Base-by-base conservation (phyloP, 2,888 invertebrate genomes). In the Diarsia brunnea region DNA sequence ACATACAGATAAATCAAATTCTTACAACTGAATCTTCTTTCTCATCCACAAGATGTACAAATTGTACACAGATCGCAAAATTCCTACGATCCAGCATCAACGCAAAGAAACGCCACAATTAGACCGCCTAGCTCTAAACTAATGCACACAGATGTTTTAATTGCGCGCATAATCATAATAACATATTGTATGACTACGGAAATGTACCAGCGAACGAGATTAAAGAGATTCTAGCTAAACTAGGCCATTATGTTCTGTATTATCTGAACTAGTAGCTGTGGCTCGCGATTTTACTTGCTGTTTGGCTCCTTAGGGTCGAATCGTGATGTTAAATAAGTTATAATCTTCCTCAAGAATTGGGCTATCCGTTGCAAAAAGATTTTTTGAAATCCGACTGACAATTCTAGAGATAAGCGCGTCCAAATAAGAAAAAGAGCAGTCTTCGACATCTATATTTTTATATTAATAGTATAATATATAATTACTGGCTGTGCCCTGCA, bases 61-160 rank as follows among this genome's bases (percentile, higher is more conserved):
- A n/a, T n/a, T n/a, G 31, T 8, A 5, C 24, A 75, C 16, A 49
- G 4, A 27, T 78, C 43, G 2, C 16, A 68, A 12, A 68, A 55
- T 80, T 80, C 55, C 2, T 49, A 24, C 55, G 64, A 21, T 0
- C 3, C 7, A 21, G 24, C 81, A 51, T 81, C 77, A 81, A 80
- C 78, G 65, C 24, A 60, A 19, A 21, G 27, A 27, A 24, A 55
- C 24, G 7, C 55, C 31, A 69, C 72, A 73, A 79, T 58, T 79
- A 79, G 69, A 45, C 60, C 16, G 16, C 16, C 38, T 69, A 69
- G 61, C 70, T 24, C 16, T 43, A 24, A 45, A 38, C 63, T 27
- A 78, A 67, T 73, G 84, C 64, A 24, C 81, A 38, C 69, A 84
- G 2, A 64, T 73, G 73, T 68, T 60, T 60, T 80, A 80, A 72